These are phyloP conservation scores for Caerostris darwini DNA, from an alignment of 1,140 invertebrate genomes.

Conservation along the genomic window DNA sequence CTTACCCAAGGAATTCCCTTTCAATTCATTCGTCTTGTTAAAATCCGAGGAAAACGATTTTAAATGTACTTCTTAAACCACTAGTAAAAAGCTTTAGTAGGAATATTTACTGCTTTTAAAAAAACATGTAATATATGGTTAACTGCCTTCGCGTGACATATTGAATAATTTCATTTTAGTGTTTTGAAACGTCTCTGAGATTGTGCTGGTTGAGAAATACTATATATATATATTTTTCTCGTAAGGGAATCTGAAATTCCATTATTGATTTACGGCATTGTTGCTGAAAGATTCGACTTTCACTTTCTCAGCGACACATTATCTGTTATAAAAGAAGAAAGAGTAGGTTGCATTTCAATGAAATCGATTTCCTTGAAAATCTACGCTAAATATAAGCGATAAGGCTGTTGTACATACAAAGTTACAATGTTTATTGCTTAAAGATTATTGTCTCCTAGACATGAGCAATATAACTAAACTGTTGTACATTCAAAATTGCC, in stretches of 20 bases:
- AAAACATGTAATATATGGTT: neutral
- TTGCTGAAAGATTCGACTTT: neutral
- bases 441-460: too few relatives aligned
- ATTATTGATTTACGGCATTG: neutral
- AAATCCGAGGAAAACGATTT: neutral
- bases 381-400: neutral
- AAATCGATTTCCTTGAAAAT: neutral
- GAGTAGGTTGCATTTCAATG: neutral
- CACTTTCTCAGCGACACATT: neutral
- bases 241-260: neutral
- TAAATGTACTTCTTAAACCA: constrained; percentile 9
- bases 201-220: too few relatives aligned
- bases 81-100: neutral
- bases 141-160: neutral
- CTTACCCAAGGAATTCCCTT: neutral
- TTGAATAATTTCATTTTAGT: neutral
- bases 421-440: too few relatives aligned
- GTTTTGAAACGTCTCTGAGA: too few relatives aligned
- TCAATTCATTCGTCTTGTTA: constrained; percentile 17
- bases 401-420: too few relatives aligned
- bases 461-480: too few relatives aligned
- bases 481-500: too few relatives aligned
- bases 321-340: neutral
- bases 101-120: neutral
- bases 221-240: too few relatives aligned